Base-by-base conservation (phyloP, 2,113 vertebrate species). In the Rafetus swinhoei region DNA sequence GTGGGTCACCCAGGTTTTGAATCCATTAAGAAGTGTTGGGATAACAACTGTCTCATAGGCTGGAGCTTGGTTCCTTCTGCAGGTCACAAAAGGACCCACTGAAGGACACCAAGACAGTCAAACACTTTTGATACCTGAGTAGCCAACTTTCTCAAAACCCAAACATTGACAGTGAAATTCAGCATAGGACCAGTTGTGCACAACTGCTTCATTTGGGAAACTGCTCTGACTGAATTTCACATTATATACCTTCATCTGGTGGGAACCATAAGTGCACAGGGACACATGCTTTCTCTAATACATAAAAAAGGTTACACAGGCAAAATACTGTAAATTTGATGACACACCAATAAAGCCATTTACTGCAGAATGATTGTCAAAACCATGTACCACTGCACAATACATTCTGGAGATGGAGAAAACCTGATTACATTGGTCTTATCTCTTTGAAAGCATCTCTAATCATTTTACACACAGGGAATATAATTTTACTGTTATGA, bases 381-480 rank as follows among this genome's bases (percentile, higher is more conserved):
- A 84, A n/a, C 25, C 69, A 12, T 1, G 2, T 2, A 82, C 39
- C 76, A 84, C 9, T 53, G 79, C 57, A 62, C 1, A 80, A 29
- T 11, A 60, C 54, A 89, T n/a, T 4, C 8, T 81, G 53, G 72
- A 32, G 25, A 57, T 7, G 6, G 15, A 27, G 39, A 35, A 88
- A 79, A 81, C 6, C 0, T 29, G 69, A 14, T 0, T 54, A n/a
- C 0, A 7, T 3, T 77, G 25, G 85, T 22, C 3, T 89, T 74
- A 32, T 59, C 29, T 74, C 74, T 79, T 32, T 56, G 57, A 88
- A 81, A 81, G 5, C 45, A 91, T 32, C 1, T 76, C 24, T 1
- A 25, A 25, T 59, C 88, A 52, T 29, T 72, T 95, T 9, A 62
- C 18, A 7, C n/a, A 45, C n/a, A 60, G 56, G 24, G 39, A 82